A percentile compares a stretch with the other conserved stretches of the same genome.
Evolutionary conservation across 2,888 invertebrate genomes (phyloP).

Genomic region (Lithodes maja): DNA sequence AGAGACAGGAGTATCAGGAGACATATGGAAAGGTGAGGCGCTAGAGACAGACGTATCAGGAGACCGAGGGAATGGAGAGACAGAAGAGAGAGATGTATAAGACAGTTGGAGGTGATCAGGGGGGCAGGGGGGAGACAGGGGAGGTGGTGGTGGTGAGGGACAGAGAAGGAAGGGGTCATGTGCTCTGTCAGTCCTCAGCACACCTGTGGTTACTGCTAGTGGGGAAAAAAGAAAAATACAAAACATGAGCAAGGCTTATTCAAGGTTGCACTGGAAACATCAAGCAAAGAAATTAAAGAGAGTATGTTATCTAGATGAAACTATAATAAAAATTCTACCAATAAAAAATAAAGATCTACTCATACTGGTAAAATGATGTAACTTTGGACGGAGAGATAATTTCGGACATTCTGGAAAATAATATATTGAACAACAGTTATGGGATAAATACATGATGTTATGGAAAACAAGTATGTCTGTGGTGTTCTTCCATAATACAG

Average conservation of each 20-base stretch:
- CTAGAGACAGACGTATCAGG: constrained; percentile 12
- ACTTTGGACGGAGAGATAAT: too few species aligned
- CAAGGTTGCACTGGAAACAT: constrained; percentile 2
- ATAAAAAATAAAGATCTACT: not conserved
- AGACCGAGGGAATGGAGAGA: not conserved
- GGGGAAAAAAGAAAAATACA: constrained; percentile 43
- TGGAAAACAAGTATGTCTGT: too few species aligned
- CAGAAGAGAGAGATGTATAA: constrained; percentile 14
- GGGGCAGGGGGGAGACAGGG: not conserved
- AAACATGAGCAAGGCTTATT: constrained; percentile 27
- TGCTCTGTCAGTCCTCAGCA: constrained; percentile 54
- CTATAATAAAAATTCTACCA: not conserved
- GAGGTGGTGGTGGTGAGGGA: too few species aligned
- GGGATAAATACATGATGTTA: too few species aligned
- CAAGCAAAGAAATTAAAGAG: constrained; percentile 9
- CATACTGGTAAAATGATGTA: too few species aligned
- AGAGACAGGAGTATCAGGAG: too few species aligned
- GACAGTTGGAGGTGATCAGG: constrained; percentile 33
- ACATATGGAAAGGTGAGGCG: constrained; percentile 2
- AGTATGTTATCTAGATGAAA: not conserved
- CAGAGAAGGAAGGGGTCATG: constrained; percentile 48
- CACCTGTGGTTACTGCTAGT: constrained; percentile 65
- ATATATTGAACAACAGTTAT: too few species aligned
- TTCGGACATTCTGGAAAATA: too few species aligned
- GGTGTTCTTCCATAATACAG: too few species aligned